phyloP scores from a whole-genome alignment of 2,888 invertebrate genomes.

The Phyllotreta cruciferae region DNA sequence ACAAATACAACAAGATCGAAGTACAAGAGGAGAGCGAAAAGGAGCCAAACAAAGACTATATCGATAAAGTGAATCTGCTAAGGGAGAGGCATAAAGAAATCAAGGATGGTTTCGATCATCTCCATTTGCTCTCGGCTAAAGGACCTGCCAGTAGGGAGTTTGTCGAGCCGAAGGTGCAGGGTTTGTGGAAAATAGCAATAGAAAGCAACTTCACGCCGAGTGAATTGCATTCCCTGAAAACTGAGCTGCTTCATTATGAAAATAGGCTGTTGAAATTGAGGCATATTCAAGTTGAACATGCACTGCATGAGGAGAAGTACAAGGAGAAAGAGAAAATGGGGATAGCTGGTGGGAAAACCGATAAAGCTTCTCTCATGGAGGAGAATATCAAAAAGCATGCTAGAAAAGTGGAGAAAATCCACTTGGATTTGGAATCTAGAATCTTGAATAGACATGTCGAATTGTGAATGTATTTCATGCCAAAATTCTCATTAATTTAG shows the following conservation, averaged over 20 bases:
- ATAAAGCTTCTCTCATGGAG: slow-evolving; percentile 64
- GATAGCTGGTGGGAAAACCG: slow-evolving; percentile 37
- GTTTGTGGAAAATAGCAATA: slow-evolving; percentile 84
- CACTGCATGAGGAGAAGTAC: slow-evolving; percentile 72
- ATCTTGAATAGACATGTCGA: slow-evolving; percentile 80
- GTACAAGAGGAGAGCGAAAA: slow-evolving; percentile 62
- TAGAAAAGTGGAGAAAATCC: slow-evolving; percentile 85
- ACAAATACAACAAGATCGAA: slow-evolving; percentile 74
- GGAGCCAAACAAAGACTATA: slow-evolving; percentile 68
- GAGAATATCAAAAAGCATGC: slow-evolving; percentile 84
- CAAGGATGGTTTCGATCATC: slow-evolving; percentile 78
- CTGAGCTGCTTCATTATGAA: slow-evolving; percentile 88
- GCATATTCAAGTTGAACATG: slow-evolving; percentile 82
- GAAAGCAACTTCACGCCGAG: slow-evolving; percentile 80
- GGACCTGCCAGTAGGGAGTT: slow-evolving; percentile 87
- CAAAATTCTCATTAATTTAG: slow-evolving; percentile 19
- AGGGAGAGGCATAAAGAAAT: slow-evolving; percentile 78
- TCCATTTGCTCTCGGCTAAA: slow-evolving; percentile 76
- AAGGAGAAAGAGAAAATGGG: slow-evolving; percentile 63
- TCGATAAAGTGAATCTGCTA: slow-evolving; percentile 72
- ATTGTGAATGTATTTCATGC: slow-evolving; percentile 64
- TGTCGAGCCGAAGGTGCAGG: slow-evolving; percentile 89
- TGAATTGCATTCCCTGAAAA: slow-evolving; percentile 84
- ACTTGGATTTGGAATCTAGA: slow-evolving; percentile 77
- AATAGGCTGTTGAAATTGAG: slow-evolving; percentile 82